Evolutionary conservation across 1,140 invertebrate species (phyloP), one percentile per base, ranked within the genome.

Genomic region (Drosophila biarmipes): DNA sequence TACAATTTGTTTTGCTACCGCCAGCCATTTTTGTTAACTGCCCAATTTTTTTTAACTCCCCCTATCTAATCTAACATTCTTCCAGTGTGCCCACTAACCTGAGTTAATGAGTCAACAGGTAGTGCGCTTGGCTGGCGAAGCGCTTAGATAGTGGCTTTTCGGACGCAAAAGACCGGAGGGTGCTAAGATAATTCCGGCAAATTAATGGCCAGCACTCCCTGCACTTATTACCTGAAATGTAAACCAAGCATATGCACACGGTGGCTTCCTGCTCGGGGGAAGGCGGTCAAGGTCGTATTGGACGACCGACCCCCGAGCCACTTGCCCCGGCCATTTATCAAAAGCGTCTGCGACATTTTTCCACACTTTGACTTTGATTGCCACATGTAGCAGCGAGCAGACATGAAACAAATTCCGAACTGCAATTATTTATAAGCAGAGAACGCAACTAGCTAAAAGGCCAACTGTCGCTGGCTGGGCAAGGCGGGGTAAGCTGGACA

Each of bases 91-190:
- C 15, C 21, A 34, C 34, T 43, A 67, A 67, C 53, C 45, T 43
- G 21, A 56, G 66, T 68, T 84, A 84, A 84, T 79, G 75, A 84
- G 76, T 85, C 75, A 82, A 78, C 82, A 87, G 82, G 82, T 89
- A 75, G 55, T 72, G 57, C 82, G 84, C 74, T 82, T 89, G 78
- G 64, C 75, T 89, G 78, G 40, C 72, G 54, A 75, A 57, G 61
- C 49, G 53, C 54, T 52, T 73, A 69, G 57, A 35, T 43, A 51
- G 31, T 52, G 34, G 17, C 12, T 59, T 61, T 72, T 29, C n/a
- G 29, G 29, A 29, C 14, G 29, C 6, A 21, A 35, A 53, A 34
- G 51, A 38, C 52, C 15, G 43, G 34, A 48, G 66, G 66, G 61
- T 31, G 48, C n/a, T 35, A 27, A 45, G 35, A 40, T 69, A 56